A percentile compares a stretch with the other conserved stretches of the same genome.
phyloP scores from a whole-genome alignment of 2,113 vertebrate species.

The Carettochelys insculpta region DNA sequence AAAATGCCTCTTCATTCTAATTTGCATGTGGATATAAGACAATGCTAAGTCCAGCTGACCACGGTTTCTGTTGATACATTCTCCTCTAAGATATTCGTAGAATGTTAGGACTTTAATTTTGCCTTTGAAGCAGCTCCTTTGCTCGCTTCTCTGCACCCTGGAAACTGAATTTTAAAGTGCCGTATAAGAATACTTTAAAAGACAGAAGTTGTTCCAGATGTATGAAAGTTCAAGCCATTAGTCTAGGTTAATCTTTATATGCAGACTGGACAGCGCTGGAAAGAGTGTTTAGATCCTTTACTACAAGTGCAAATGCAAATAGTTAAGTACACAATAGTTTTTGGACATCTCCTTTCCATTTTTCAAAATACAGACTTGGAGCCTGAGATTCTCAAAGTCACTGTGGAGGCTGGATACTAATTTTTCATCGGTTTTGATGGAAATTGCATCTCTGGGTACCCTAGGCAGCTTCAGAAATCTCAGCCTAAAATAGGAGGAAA shows the following conservation, averaged over 20 bases:
- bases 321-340: fast-evolving
- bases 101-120: not conserved
- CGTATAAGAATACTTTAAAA: not conserved
- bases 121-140: not conserved
- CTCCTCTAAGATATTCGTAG: not conserved
- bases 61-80: not conserved
- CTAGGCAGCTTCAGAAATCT: not conserved
- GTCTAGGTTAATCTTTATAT: not conserved
- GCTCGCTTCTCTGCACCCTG: not conserved
- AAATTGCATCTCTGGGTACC: not conserved
- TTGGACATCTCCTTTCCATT: fast-evolving
- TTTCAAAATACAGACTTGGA: not conserved
- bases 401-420: not conserved
- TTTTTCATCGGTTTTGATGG: not conserved
- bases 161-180: not conserved
- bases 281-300: not conserved
- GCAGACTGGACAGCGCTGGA: not conserved
- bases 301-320: not conserved
- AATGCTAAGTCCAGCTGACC: not conserved
- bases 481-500: not conserved
- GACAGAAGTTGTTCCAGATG: not conserved
- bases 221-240: not conserved
- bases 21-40: not conserved
- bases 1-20: not conserved
- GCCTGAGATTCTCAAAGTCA: not conserved